Base-by-base conservation (phyloP, 2,888 invertebrate genomes). In the Drosophila borealis region DNA sequence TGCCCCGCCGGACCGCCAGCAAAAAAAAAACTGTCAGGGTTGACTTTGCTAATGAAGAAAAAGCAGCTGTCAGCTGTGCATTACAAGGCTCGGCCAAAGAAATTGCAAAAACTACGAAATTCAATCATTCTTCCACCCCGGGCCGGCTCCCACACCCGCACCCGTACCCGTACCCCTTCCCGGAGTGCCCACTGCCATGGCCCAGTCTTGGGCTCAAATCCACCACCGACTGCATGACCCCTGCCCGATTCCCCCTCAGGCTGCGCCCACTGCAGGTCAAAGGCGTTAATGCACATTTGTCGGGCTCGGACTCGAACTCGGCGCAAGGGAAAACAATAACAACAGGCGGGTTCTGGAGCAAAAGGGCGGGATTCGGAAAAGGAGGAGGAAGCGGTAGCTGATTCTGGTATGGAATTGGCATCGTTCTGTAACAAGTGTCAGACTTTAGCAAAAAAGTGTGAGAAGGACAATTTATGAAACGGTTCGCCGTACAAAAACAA, bases 271-370 rank as follows among this genome's bases (percentile, higher is more conserved):
- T 86, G 86, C 86, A 82, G 83, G 89, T 88, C 88, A 81, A 84
- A 88, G 89, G 85, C 85, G 89, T 87, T 88, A 86, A 86, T 88
- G 89, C 85, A 86, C 87, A 85, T 85, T 85, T 85, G 85, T 88
- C 78, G 50, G 42, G 21, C 42, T 57, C 49, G 42, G 46, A 29
- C 42, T 25, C 25, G 42, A 41, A 29, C 45, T 54, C 44, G 33
- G 25, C n/a, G 55, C 57, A 44, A 14, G 54, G 45, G 19, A 44
- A 50, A 59, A 53, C 66, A 67, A 61, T 54, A 64, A 60, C 56
- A 70, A 59, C 36, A 39, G 36, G 46, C 19, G 36, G 29, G 11
- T 11, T 9, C n/a, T 39, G 48, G 1, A 48, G 19, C 3, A 1
- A 49, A 29, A 50, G 19, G 37, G 25, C 34, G 48, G 36, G 34